Evolutionary conservation across 2,888 invertebrate genomes (phyloP).

Genomic region (Hyles lineata): DNA sequence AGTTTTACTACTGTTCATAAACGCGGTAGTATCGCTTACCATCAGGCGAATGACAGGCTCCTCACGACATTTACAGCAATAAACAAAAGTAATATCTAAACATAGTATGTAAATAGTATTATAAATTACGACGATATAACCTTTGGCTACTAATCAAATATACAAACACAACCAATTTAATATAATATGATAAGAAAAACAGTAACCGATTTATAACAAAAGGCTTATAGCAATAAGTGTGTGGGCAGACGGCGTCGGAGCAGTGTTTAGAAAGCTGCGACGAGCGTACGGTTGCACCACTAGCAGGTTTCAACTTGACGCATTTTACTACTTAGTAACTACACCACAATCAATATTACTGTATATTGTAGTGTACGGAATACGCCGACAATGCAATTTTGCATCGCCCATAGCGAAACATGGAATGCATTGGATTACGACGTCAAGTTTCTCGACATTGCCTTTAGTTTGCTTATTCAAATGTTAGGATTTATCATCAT

Average conservation of each 20-base stretch:
- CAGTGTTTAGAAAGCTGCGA: conserved; percentile 23
- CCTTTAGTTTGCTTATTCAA: not conserved
- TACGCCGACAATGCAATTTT: conserved; percentile 3
- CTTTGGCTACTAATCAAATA: not conserved
- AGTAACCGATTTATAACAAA: conserved; percentile 16
- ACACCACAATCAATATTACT: conserved; percentile 13
- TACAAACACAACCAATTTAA: not conserved
- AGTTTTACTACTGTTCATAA: no score
- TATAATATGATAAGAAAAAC: not conserved
- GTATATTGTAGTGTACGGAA: not conserved
- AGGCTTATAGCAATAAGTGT: not conserved
- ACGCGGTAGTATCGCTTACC: no score
- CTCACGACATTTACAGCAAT: no score
- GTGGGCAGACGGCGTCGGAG: conserved; percentile 7
- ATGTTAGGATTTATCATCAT: not conserved
- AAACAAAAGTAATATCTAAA: no score
- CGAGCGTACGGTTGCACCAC: conserved; percentile 19
- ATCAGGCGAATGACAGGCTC: no score
- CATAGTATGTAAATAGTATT: no score
- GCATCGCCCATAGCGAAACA: not conserved
- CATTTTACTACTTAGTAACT: conserved; percentile 24
- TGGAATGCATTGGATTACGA: not conserved
- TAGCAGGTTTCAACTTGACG: conserved; percentile 23
- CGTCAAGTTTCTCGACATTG: not conserved
- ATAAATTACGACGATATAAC: not conserved